Evolutionary conservation across 2,113 vertebrate genomes (phyloP), one percentile per base, ranked within the genome.

Genomic region (Leptocoma aspasia): DNA sequence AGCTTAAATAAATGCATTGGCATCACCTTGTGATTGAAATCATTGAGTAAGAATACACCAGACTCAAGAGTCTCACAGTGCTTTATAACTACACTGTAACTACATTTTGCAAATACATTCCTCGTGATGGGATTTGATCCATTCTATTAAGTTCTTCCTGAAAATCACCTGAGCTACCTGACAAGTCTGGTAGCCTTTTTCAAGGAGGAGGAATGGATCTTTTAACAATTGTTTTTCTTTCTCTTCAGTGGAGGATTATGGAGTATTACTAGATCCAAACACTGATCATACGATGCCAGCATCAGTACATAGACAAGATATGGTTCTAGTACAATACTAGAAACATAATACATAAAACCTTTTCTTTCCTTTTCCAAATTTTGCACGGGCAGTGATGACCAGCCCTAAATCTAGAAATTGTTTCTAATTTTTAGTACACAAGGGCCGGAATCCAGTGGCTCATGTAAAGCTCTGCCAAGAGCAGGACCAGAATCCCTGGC

Each of bases 11-110:
- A 95, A 64, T 15, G 89, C 75, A 84, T 53, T 76, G 68, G 93
- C 76, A 90, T 54, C 52, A 69, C 86, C 93, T 90, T 71, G 82
- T 59, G 41, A 90, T 66, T 95, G 85, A 94, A 97, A 97, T 82
- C 73, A 72, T 70, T 77, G 94, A 88, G 56, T 78, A 93, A 91
- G 82, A 95, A 81, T 57, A 68, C 63, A 15, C 47, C 76, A 84
- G 82, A 70, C 33, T 88, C 71, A n/a, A 41, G 78, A 88, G 45
- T 89, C 68, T 88, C 78, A 79, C 8, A 78, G 89, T 71, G 68
- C 68, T 92, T 94, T 79, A 41, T 57, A 95, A 95, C 60, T 21
- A 39, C 41, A 28, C 13, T 42, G 8, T 11, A 84, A 89, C 93
- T 86, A 79, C 72, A 24, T 7, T 76, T 47, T 69, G 80, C 76